These are phyloP conservation scores for Pseudachorutes palmiensis DNA, from an alignment of 1,140 invertebrate genomes.

Conservation along the genomic window DNA sequence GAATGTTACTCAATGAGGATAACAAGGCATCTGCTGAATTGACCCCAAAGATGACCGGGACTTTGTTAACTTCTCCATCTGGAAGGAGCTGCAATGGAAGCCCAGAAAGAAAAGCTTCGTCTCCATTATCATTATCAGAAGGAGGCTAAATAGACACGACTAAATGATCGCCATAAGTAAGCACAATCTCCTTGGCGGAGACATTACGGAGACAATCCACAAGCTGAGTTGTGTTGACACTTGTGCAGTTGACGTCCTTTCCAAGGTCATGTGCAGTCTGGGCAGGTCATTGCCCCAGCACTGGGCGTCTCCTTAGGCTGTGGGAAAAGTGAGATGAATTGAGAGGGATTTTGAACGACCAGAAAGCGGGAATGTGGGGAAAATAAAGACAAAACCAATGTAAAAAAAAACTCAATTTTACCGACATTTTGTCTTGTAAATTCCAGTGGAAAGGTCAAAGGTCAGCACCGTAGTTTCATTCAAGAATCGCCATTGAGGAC, in stretches of 20 bases:
- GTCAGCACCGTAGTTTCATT: too few species aligned
- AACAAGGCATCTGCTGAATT: slow-evolving; percentile 17
- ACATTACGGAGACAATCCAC: not conserved
- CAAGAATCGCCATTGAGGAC: too few species aligned
- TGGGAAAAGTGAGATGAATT: too few species aligned
- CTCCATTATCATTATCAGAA: not conserved
- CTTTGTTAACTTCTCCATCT: slow-evolving; percentile 15
- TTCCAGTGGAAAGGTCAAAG: too few species aligned
- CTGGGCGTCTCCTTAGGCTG: too few species aligned
- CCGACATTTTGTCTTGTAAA: too few species aligned
- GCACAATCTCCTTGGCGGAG: not conserved
- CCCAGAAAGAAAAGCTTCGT: slow-evolving; percentile 21
- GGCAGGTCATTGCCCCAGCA: too few species aligned
- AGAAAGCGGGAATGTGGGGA: too few species aligned
- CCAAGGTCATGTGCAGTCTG: slow-evolving; percentile 2
- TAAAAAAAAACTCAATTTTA: too few species aligned
- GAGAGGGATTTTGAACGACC: too few species aligned
- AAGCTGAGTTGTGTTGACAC: not conserved
- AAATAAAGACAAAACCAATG: too few species aligned
- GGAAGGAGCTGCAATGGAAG: slow-evolving; percentile 16
- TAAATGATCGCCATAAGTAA: not conserved
- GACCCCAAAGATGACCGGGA: slow-evolving; percentile 23
- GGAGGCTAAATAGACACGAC: not conserved
- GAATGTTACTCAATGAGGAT: not conserved
- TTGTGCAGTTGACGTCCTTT: not conserved